Evolutionary conservation across 53 echinoderm and acorn worm species (phyloP).

Genomic region (Glandiceps talaboti): DNA sequence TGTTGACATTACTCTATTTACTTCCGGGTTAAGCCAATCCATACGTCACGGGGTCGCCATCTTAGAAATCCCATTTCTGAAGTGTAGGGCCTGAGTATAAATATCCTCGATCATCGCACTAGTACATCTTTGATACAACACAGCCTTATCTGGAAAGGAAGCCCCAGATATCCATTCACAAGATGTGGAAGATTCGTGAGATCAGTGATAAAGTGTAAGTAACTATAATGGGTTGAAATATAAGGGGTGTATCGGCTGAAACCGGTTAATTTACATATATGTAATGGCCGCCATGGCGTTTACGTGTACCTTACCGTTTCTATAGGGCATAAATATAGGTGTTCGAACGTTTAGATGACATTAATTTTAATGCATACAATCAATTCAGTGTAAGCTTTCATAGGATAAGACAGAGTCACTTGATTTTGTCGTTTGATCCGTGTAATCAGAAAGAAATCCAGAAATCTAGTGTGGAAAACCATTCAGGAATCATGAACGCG

Average conservation of each 20-base stretch:
- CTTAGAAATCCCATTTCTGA: not conserved
- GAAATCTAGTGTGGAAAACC: too few species aligned
- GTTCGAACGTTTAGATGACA: too few species aligned
- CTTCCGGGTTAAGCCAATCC: not conserved
- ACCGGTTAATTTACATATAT: not conserved
- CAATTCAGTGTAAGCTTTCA: too few species aligned
- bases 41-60: not conserved
- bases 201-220: conserved; percentile 99
- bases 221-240: not conserved
- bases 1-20: too few species aligned
- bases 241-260: not conserved
- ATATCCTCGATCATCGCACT: not conserved
- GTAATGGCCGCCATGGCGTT: not conserved
- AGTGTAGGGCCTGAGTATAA: not conserved
- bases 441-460: too few species aligned
- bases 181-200: conserved; percentile 86
- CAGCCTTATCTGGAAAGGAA: not conserved
- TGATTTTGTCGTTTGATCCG: too few species aligned
- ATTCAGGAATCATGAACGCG: too few species aligned
- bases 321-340: too few species aligned
- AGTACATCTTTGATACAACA: not conserved
- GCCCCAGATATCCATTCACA: not conserved
- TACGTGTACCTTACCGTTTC: not conserved
- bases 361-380: too few species aligned
- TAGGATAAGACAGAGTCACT: too few species aligned